Base-by-base conservation (phyloP, 1,140 invertebrate species). In the Chironomus striatipennis region DNA sequence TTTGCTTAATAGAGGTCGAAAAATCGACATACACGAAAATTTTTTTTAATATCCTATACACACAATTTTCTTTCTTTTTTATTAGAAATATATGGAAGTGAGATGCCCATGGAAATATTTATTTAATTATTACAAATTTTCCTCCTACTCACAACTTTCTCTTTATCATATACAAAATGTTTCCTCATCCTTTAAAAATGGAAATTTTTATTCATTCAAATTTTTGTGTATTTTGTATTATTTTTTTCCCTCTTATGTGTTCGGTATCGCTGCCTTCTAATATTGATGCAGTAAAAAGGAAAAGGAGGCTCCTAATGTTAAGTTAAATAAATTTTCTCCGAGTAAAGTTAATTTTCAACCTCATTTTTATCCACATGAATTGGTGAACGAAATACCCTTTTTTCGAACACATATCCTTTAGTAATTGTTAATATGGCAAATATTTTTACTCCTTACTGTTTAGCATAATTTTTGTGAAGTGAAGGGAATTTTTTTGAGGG, bases 91-190 rank as follows among this genome's bases (percentile, higher is more conserved):
- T 15, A 15, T 15, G 24, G 47, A n/a, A 57, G 12, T 57, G 47
- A n/a, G 47, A 57, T 18, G 65, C 65, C 65, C 65, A 20, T 70
- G 17, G 65, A 70, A 70, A 70, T 70, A 70, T 70, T 70, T 70
- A 70, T 70, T 70, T 70, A 70, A 70, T 70, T 70, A 70, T 70
- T 70, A 70, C 65, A 70, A 70, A 70, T 70, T 57, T 57, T 10
- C n/a, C 47, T 57, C 47, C n/a, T 10, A 12, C n/a, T 15, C 47
- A 34, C 24, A 34, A 34, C 24, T 34, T 34, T 34, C 5, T 2
- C 24, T 34, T 34, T 34, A 34, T 34, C 24, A 34, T 34, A 34
- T 34, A 34, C 5, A 34, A 34, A 34, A 34, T 34, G 24, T 2
- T 34, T 34, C 24, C 24, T 34, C 24, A 34, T 34, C 24, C 24